Evolutionary conservation across 2,797 vertebrate species (phyloP), one percentile per base, ranked within the genome.

Genomic region (Schizothorax lantsangensis): DNA sequence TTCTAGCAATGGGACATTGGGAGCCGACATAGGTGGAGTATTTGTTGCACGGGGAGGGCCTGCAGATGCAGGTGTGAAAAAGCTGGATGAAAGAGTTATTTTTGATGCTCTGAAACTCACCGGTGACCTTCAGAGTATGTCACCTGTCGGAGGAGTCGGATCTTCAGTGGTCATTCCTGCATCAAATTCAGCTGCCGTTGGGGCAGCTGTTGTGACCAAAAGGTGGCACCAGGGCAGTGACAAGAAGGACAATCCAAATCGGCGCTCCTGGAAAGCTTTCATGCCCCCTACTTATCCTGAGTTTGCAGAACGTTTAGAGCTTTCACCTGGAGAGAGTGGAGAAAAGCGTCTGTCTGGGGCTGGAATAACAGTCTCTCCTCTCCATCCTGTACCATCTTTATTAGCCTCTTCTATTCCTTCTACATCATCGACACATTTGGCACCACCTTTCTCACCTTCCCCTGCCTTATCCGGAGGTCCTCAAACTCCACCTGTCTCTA

Each of bases 251-350:
- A 99, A 99, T 57, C 91, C 96, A 68, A 99, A 99, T 91, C 95
- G 98, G 8, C 96, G 98, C 8, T 99, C 98, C 0, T 99, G 98
- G 98, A 99, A 99, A 90, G 97, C 97, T 8, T 99, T 99, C 83
- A 98, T 99, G 96, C 97, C 98, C 0, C 97, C 97, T 0, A 98
- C 96, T 92, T 99, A 97, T 92, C 97, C 97, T 0, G 98, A 99
- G 81, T 99, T 99, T 84, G 97, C 97, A 0, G 98, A 99, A 86
- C 96, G 98, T 88, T 95, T 99, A 57, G 98, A 99, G 88, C 95
- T 97, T 69, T 96, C 97, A 0, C 92, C 97, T 36, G 95, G 93
- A 45, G 98, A 99, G 30, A 92, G 92, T 84, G 84, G 84, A 62
- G 98, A 98, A 57, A 98, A 98, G 87, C 96, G 96, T 43, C 92